Evolutionary conservation across 2,797 vertebrate species (phyloP).

Genomic region (Sebastes wilsoni): DNA sequence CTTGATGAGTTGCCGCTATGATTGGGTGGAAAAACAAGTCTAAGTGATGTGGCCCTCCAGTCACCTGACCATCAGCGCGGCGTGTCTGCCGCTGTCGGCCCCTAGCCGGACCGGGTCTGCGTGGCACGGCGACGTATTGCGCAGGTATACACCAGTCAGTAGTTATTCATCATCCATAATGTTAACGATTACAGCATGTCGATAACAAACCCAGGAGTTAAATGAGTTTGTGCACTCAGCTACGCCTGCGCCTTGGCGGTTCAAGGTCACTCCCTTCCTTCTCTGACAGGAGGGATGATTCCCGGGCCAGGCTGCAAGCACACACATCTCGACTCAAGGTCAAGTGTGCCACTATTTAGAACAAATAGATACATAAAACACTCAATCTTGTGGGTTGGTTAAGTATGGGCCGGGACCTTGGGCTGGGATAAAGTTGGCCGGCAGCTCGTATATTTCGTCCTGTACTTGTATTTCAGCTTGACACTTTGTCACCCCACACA

Average conservation of each 20-base stretch:
- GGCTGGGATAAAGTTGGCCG: conserved; percentile 69
- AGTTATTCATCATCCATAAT: conserved; percentile 85
- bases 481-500: conserved; percentile 56
- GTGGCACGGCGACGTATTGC: conserved; percentile 54
- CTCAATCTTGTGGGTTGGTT: conserved; percentile 75
- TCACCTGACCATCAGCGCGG: conserved; percentile 61
- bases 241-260: conserved; percentile 74
- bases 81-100: background rate
- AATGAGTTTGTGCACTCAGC: conserved; percentile 86
- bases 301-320: conserved; percentile 63
- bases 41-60: conserved; percentile 62
- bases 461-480: conserved; percentile 77
- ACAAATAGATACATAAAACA: conserved; percentile 84
- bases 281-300: conserved; percentile 83
- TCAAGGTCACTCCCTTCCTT: conserved; percentile 81
- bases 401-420: conserved; percentile 73
- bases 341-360: conserved; percentile 83
- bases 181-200: conserved; percentile 85
- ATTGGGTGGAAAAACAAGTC: conserved; percentile 65
- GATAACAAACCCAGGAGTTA: conserved; percentile 82
- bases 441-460: conserved; percentile 71
- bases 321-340: conserved; percentile 82
- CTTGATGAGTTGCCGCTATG: conserved; percentile 59
- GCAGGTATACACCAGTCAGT: conserved; percentile 75
- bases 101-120: background rate